These are phyloP conservation scores for Apostichopus leukothele DNA, from an alignment of 53 echinoderm and acorn worm genomes.

Conservation along the genomic window DNA sequence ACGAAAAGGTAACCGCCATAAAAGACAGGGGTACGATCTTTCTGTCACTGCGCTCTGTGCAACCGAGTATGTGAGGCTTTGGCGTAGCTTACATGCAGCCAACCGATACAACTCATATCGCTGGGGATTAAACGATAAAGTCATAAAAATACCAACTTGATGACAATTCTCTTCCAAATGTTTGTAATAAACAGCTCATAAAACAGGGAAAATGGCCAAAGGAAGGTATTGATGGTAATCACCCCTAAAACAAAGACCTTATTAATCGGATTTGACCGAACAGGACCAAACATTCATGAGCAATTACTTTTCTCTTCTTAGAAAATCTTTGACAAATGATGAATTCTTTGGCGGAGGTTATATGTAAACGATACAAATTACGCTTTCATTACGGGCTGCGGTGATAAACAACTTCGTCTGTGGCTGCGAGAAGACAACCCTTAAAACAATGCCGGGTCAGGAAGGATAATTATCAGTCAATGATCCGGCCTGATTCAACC, in stretches of 20 bases:
- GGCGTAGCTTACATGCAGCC: neutral
- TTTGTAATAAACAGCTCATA: slow-evolving; percentile 37
- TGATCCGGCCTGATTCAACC: slow-evolving; percentile 10
- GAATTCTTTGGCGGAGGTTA: neutral
- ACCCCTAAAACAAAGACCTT: neutral
- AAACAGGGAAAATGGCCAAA: neutral
- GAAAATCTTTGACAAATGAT: neutral
- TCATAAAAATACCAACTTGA: slow-evolving; percentile 36
- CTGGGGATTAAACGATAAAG: slow-evolving; percentile 20
- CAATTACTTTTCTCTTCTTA: neutral
- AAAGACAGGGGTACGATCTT: neutral
- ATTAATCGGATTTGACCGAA: neutral
- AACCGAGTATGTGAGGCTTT: neutral
- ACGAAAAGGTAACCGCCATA: neutral
- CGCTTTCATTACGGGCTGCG: neutral
- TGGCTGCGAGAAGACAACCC: neutral
- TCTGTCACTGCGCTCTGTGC: neutral
- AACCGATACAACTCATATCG: neutral
- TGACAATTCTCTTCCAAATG: neutral
- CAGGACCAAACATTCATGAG: neutral
- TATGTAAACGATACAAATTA: neutral
- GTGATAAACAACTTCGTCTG: neutral
- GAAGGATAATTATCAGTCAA: neutral
- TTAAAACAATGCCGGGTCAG: neutral
- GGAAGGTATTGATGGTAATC: neutral